Evolutionary conservation across 2,888 invertebrate species (phyloP).

Genomic region (Drosophila cracens): DNA sequence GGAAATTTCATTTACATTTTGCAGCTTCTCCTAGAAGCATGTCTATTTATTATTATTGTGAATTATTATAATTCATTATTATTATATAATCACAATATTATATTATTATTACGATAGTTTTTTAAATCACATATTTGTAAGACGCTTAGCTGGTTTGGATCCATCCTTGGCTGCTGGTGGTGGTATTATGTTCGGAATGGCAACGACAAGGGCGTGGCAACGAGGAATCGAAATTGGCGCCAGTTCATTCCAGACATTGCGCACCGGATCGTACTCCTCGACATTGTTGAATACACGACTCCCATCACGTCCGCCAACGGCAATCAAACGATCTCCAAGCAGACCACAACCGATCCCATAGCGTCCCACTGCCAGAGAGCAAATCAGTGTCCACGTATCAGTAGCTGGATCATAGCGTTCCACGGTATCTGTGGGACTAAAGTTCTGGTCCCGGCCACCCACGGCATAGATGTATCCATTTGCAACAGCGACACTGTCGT

Average conservation of each 20-base stretch:
- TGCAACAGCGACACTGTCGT: slow-evolving; percentile 94
- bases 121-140: background rate
- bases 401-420: slow-evolving; percentile 92
- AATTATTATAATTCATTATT: background rate
- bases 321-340: slow-evolving; percentile 90
- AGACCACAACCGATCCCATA: slow-evolving; percentile 95
- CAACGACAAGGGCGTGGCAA: slow-evolving; percentile 94
- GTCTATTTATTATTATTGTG: background rate
- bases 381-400: slow-evolving; percentile 94
- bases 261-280: slow-evolving; percentile 94
- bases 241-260: slow-evolving; percentile 91
- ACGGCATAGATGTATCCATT: slow-evolving; percentile 95
- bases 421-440: slow-evolving; percentile 92
- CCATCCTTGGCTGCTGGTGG: background rate
- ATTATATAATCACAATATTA: too few species aligned
- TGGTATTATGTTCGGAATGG: slow-evolving; percentile 84
- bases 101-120: too few species aligned
- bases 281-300: slow-evolving; percentile 93
- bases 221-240: slow-evolving; percentile 93
- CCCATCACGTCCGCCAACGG: slow-evolving; percentile 96
- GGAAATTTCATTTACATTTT: too few species aligned
- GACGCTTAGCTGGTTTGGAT: background rate
- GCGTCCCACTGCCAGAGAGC: slow-evolving; percentile 92
- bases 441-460: slow-evolving; percentile 92
- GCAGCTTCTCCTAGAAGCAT: background rate